Evolutionary conservation across 2,797 vertebrate genomes (phyloP).

Genomic region (Galagoides demidoff): DNA sequence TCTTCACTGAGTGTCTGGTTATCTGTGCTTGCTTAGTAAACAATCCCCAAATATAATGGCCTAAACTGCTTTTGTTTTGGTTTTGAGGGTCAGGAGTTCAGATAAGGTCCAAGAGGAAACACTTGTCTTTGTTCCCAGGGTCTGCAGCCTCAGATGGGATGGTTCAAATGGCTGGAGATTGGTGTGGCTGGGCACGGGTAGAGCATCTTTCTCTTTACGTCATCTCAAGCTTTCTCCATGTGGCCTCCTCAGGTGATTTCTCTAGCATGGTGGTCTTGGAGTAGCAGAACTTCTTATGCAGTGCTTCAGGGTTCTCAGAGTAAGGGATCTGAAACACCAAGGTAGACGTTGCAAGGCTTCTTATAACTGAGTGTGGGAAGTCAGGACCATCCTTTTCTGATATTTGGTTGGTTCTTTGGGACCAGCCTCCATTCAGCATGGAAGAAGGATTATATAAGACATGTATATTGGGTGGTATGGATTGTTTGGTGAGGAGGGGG

Average conservation of each 20-base stretch:
- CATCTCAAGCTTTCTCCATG: background rate
- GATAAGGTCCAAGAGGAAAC: rapidly evolving
- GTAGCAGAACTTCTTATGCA: background rate
- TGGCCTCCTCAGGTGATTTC: background rate
- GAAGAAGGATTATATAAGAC: background rate
- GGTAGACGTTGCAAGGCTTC: background rate
- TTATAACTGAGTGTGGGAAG: background rate
- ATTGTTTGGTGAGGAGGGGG: background rate
- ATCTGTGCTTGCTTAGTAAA: background rate
- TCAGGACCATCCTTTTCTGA: background rate
- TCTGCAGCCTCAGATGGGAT: background rate
- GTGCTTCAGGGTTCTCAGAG: background rate
- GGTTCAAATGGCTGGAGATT: background rate
- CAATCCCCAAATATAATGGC: background rate
- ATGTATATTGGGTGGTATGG: background rate
- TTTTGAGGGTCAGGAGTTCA: conserved; percentile 4
- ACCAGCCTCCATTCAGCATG: background rate
- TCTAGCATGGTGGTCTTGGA: background rate
- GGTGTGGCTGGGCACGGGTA: background rate
- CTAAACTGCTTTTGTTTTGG: background rate
- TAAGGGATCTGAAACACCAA: background rate
- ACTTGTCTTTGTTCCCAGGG: background rate
- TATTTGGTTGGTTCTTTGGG: background rate
- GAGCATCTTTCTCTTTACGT: background rate
- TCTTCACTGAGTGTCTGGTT: background rate